These are phyloP conservation scores for Xanthia icteritia DNA, from an alignment of 2,888 invertebrate genomes.

Conservation along the genomic window DNA sequence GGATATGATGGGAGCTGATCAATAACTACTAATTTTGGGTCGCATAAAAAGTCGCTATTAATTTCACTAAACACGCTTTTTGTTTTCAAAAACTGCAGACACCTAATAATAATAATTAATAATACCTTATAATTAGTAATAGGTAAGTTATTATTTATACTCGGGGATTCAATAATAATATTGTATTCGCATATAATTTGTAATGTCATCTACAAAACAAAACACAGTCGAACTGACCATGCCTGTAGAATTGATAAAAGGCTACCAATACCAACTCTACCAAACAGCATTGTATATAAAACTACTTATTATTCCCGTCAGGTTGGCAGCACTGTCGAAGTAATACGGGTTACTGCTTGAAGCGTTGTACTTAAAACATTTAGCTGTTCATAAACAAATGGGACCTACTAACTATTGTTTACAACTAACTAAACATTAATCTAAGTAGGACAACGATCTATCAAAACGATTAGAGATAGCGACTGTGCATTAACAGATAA, in stretches of 20 bases:
- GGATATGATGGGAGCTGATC: not conserved
- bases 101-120: not conserved
- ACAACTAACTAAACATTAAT: conserved; percentile 29
- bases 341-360: conserved; percentile 53
- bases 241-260: conserved; percentile 42
- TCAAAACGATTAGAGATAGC: conserved; percentile 18
- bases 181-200: not conserved
- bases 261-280: conserved; percentile 36
- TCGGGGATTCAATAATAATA: not conserved
- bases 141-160: not conserved
- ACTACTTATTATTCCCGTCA: conserved; percentile 50
- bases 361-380: conserved; percentile 40
- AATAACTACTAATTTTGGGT: no score
- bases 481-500: not conserved
- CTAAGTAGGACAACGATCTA: conserved; percentile 36
- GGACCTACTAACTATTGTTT: conserved; percentile 33
- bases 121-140: not conserved
- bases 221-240: conserved; percentile 13
- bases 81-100: not conserved
- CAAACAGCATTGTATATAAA: conserved; percentile 24
- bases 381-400: conserved; percentile 55
- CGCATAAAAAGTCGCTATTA: not conserved
- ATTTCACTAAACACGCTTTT: no score
- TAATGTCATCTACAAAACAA: conserved; percentile 37
- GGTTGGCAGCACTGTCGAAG: conserved; percentile 40